These are phyloP conservation scores for Ephialtes manifestator DNA, from an alignment of 2,888 invertebrate genomes.

Conservation along the genomic window DNA sequence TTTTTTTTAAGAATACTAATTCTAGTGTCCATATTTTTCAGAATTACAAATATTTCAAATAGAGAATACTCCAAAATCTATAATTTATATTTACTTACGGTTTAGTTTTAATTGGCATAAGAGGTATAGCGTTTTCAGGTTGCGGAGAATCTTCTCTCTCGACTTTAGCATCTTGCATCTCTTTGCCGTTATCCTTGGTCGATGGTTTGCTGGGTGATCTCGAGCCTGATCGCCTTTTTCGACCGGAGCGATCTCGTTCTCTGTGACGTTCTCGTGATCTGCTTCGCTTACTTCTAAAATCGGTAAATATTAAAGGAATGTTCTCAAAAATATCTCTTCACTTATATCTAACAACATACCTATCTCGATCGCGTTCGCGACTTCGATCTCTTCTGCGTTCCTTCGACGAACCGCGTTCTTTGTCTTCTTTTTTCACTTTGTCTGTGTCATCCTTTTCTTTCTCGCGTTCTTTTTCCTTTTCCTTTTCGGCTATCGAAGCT, in stretches of 20 bases:
- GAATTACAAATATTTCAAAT: not conserved
- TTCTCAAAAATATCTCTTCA: not conserved
- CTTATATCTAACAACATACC: conserved; percentile 73
- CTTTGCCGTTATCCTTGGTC: conserved; percentile 81
- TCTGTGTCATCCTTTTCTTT: conserved; percentile 83
- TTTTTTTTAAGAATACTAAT: too few species aligned
- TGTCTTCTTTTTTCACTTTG: conserved; percentile 83
- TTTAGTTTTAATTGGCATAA: conserved; percentile 84
- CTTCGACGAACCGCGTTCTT: conserved; percentile 83
- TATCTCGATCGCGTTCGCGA: conserved; percentile 83
- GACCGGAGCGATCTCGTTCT: conserved; percentile 83
- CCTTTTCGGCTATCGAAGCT: conserved; percentile 87
- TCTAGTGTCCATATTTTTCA: too few species aligned
- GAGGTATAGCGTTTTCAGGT: conserved; percentile 83
- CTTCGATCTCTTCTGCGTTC: conserved; percentile 85
- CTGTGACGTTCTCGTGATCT: conserved; percentile 85
- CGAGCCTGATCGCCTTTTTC: conserved; percentile 82
- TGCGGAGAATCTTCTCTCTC: conserved; percentile 84
- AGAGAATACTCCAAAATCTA: not conserved
- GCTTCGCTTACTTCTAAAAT: conserved; percentile 84
- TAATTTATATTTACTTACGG: conserved; percentile 78
- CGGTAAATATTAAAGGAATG: not conserved
- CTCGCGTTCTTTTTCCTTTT: conserved; percentile 86
- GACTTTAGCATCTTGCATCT: conserved; percentile 79
- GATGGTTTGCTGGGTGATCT: conserved; percentile 83